Evolutionary conservation across 92 coral and sea anemone genomes (phyloP).

Genomic region (Chrysogorgia sp.): DNA sequence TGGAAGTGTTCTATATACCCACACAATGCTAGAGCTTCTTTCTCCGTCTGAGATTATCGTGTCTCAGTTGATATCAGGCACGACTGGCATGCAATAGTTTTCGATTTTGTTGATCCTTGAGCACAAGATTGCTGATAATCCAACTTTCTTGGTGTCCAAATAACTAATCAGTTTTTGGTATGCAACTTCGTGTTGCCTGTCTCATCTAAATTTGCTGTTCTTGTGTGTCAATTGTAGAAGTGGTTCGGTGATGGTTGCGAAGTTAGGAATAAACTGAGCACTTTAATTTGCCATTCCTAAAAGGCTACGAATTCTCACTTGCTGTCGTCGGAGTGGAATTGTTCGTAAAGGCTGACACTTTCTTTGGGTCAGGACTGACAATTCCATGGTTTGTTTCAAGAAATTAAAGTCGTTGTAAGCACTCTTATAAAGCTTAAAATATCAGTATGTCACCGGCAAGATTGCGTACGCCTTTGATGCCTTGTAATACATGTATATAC

Average conservation of each 20-base stretch:
- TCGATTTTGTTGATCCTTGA: background rate
- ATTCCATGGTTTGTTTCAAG: too few species aligned
- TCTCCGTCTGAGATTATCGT: too few species aligned
- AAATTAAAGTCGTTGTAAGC: too few species aligned
- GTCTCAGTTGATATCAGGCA: background rate
- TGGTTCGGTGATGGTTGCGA: slow-evolving; percentile 40
- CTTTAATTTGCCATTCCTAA: slow-evolving; percentile 40
- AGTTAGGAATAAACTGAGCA: slow-evolving; percentile 29
- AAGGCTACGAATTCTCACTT: background rate
- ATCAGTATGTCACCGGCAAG: too few species aligned
- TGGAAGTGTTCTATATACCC: too few species aligned
- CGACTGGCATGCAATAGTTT: slow-evolving; percentile 13
- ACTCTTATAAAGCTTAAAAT: too few species aligned
- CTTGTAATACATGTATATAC: too few species aligned
- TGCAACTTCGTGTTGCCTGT: slow-evolving; percentile 7
- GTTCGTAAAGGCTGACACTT: too few species aligned
- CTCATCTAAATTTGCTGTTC: background rate
- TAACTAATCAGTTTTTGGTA: slow-evolving; percentile 4
- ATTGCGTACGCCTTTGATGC: too few species aligned
- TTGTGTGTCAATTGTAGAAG: slow-evolving; percentile 8
- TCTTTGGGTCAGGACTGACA: too few species aligned
- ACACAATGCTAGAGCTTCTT: too few species aligned
- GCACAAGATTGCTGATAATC: background rate
- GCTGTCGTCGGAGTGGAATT: too few species aligned
- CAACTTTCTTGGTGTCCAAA: slow-evolving; percentile 17